Percentiles rank a stretch among this genome's conserved stretches.
phyloP scores from a whole-genome alignment of 2,113 vertebrate genomes.

The Pachycephala philippinensis region DNA sequence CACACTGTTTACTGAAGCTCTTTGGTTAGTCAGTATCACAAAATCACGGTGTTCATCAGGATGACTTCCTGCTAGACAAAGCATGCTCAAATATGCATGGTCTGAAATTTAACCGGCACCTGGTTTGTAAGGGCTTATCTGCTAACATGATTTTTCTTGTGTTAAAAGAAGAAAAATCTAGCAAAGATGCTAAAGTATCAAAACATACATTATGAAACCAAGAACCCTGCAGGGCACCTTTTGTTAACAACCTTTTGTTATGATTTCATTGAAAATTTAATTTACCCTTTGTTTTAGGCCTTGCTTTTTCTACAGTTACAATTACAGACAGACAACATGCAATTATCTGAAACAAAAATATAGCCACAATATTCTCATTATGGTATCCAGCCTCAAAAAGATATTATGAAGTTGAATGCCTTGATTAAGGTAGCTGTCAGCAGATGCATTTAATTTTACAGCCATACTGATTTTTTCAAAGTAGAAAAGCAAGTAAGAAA shows the following conservation, averaged over 20 bases:
- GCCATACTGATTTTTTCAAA: background rate
- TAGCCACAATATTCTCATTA: constrained; percentile 19
- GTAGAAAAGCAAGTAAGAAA: background rate
- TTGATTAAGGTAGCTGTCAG: constrained; percentile 3
- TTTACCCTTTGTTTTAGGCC: background rate
- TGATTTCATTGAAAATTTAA: constrained; percentile 31
- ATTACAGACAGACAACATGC: constrained; percentile 15
- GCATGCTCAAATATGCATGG: background rate
- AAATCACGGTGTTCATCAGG: background rate
- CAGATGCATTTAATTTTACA: constrained; percentile 2
- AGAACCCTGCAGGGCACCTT: background rate
- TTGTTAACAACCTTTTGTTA: constrained; percentile 15
- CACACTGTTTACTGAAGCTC: background rate
- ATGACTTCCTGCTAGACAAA: background rate
- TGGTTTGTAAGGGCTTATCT: background rate
- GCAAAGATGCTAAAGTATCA: background rate
- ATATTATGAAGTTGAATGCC: background rate
- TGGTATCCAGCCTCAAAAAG: background rate
- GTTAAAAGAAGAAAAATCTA: background rate
- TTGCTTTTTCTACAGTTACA: constrained; percentile 23
- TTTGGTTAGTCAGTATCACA: background rate
- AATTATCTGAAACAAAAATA: constrained; percentile 52
- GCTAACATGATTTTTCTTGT: background rate
- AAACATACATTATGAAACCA: background rate
- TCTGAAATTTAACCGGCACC: background rate